Conservation (phyloP, 1,140 invertebrate genomes). For the Agraylea sexmaculata region DNA sequence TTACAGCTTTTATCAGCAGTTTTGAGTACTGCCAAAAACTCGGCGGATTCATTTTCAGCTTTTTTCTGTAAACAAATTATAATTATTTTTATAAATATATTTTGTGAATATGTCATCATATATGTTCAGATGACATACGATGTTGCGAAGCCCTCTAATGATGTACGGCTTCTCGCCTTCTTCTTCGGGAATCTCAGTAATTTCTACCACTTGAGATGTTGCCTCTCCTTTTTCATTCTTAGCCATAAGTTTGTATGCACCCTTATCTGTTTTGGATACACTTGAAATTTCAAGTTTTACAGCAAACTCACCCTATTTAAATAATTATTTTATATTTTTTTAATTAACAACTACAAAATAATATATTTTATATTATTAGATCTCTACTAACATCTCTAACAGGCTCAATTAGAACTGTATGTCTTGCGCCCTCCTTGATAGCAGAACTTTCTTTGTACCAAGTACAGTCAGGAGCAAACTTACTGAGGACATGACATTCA, state of each 20-base stretch:
- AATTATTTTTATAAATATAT: constrained; percentile 6
- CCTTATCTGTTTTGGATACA: constrained; percentile 66
- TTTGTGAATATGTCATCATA: constrained; percentile 4
- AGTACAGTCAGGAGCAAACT: constrained; percentile 75
- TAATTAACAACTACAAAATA: too few relatives aligned
- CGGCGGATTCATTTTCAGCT: constrained; percentile 62
- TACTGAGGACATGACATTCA: constrained; percentile 79
- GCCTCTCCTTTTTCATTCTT: constrained; percentile 91
- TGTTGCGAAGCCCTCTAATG: constrained; percentile 57
- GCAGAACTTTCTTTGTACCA: constrained; percentile 79
- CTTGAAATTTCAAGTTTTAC: constrained; percentile 80
- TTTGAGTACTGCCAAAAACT: constrained; percentile 62
- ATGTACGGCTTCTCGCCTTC: constrained; percentile 61
- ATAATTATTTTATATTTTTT: too few relatives aligned
- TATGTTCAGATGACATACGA: constrained; percentile 42
- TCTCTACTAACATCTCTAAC: constrained; percentile 52
- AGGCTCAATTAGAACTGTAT: constrained; percentile 63
- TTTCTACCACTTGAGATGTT: constrained; percentile 76
- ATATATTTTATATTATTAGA: neutral
- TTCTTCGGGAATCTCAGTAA: constrained; percentile 68
- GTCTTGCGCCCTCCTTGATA: constrained; percentile 62
- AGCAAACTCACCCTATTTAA: constrained; percentile 64
- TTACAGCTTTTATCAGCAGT: constrained; percentile 63
- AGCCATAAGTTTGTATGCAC: constrained; percentile 79
- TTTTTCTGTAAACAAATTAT: constrained; percentile 26